phyloP scores from a whole-genome alignment of 2,797 vertebrate genomes.

The Pseudotriccus pelzelni region DNA sequence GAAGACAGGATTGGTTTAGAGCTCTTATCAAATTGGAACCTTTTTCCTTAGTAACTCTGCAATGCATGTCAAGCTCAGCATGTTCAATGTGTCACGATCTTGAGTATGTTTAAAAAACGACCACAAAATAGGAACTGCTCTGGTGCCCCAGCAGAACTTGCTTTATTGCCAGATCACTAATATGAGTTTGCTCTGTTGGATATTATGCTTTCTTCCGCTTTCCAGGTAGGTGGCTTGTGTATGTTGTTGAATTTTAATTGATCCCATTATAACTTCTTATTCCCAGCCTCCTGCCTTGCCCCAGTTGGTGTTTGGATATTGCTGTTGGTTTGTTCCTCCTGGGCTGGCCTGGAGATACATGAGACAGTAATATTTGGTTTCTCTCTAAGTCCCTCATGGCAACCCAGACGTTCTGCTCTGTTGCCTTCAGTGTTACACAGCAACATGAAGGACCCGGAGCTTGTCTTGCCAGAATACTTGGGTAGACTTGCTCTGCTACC shows the following conservation, averaged over 20 bases:
- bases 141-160: not conserved
- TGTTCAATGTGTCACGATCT: not conserved
- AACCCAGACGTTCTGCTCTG: not conserved
- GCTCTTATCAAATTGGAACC: not conserved
- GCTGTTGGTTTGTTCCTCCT: not conserved
- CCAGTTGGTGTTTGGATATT: not conserved
- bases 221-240: constrained; percentile 30
- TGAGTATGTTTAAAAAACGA: not conserved
- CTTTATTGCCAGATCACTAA: not conserved
- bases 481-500: not conserved
- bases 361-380: not conserved
- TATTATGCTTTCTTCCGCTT: not conserved
- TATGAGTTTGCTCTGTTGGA: not conserved
- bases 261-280: not conserved
- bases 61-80: not conserved
- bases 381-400: not conserved
- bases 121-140: not conserved
- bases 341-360: not conserved
- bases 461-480: not conserved
- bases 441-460: accelerated
- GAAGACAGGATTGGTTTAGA: not conserved
- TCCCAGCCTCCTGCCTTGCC: not conserved
- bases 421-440: not conserved
- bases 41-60: not conserved
- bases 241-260: not conserved